Percentiles rank a stretch among this genome's conserved stretches.
Conservation (phyloP, 2,888 invertebrate genomes). For the Coelogynopora nodosa region DNA sequence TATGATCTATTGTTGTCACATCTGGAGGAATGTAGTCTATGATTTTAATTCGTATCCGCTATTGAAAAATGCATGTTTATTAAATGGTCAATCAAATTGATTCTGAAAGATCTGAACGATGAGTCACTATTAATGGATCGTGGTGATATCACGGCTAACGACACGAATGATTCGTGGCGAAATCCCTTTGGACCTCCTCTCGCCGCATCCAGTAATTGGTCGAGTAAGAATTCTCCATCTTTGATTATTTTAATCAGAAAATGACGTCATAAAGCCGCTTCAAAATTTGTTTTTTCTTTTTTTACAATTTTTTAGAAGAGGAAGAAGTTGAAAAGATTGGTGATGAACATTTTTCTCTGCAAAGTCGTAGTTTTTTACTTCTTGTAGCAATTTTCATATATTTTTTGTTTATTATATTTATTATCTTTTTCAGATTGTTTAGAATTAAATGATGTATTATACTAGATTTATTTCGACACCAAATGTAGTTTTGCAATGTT, state of each 20-base stretch:
- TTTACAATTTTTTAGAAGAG: not conserved
- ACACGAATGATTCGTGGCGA: not conserved
- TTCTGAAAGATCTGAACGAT: no score
- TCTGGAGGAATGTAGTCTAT: no score
- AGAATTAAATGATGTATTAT: no score
- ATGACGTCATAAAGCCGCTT: not conserved
- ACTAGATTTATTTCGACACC: no score
- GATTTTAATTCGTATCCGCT: no score
- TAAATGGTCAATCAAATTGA: no score
- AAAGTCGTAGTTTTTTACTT: not conserved
- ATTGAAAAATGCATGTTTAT: no score
- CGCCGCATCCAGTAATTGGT: not conserved
- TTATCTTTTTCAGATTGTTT: no score
- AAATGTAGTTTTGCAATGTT: no score
- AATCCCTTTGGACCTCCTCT: not conserved
- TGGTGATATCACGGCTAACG: not conserved
- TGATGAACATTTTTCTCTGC: not conserved
- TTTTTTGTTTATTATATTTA: not conserved
- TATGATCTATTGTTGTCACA: no score
- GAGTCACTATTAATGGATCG: not conserved
- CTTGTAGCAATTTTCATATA: not conserved
- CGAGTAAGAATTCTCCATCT: not conserved
- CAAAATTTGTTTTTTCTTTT: not conserved
- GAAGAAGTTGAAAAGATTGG: not conserved
- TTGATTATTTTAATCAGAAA: no score